These are phyloP conservation scores for Botia kubotai DNA, from an alignment of 2,797 vertebrate genomes.

Conservation along the genomic window DNA sequence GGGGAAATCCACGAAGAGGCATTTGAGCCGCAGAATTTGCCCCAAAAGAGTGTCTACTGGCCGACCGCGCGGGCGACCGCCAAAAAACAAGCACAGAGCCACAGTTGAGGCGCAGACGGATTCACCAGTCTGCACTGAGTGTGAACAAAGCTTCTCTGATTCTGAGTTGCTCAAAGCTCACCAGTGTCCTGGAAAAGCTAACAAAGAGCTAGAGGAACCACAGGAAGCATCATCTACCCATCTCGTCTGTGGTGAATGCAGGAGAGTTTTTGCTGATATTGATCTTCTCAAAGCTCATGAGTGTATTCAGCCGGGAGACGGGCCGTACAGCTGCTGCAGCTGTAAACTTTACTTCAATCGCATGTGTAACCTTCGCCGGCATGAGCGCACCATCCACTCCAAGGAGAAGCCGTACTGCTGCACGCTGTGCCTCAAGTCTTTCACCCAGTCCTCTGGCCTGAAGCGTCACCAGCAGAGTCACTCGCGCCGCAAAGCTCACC, in stretches of 20 bases:
- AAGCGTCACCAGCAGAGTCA: conserved; percentile 78
- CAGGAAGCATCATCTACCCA: conserved; percentile 58
- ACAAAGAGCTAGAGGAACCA: not conserved
- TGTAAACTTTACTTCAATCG: conserved; percentile 75
- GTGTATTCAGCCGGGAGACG: conserved; percentile 62
- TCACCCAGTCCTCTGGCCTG: conserved; percentile 70
- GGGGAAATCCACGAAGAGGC: conserved; percentile 18
- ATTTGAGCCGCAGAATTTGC: conserved; percentile 1
- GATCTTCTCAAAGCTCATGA: conserved; percentile 72
- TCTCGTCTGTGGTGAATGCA: conserved; percentile 74
- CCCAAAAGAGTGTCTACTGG: conserved; percentile 39
- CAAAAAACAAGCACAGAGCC: conserved; percentile 47
- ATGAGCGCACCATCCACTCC: conserved; percentile 71
- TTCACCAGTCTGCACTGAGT: not conserved
- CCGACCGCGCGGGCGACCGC: conserved; percentile 48
- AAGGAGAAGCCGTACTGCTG: conserved; percentile 67
- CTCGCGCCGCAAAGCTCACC: conserved; percentile 63
- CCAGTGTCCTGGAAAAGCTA: not conserved
- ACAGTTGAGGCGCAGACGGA: conserved; percentile 26
- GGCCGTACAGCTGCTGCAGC: conserved; percentile 67
- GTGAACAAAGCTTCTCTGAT: conserved; percentile 42
- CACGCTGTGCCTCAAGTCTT: conserved; percentile 73
- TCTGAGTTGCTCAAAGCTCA: conserved; percentile 39
- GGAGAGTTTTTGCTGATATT: conserved; percentile 64
- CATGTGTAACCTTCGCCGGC: conserved; percentile 71